Evolutionary conservation across 2,797 vertebrate genomes (phyloP).

Genomic region (Leuciscus waleckii): DNA sequence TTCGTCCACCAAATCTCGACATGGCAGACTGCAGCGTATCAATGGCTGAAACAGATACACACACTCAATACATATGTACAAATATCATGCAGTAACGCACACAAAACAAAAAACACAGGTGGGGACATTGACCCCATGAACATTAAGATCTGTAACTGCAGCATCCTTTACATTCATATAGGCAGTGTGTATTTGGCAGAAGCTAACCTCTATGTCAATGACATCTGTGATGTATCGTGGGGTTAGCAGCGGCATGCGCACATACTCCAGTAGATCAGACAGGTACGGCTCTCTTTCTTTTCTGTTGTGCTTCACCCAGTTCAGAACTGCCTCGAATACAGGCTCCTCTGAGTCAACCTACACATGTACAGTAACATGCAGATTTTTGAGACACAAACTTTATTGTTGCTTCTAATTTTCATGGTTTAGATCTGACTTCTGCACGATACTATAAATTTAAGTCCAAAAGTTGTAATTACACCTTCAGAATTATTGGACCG

Average conservation of each 20-base stretch:
- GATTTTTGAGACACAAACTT: conserved; percentile 30
- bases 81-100: neutral
- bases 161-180: neutral
- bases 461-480: conserved; percentile 65
- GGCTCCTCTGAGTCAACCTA: conserved; percentile 98
- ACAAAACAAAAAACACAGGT: neutral
- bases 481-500: conserved; percentile 60
- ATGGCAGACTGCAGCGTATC: conserved; percentile 94
- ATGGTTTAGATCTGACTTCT: conserved; percentile 13
- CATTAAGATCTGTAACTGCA: neutral
- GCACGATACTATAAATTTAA: conserved; percentile 65
- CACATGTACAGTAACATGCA: conserved; percentile 26
- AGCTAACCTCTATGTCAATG: conserved; percentile 93
- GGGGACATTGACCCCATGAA: neutral
- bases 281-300: conserved; percentile 90
- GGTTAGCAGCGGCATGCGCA: conserved; percentile 95
- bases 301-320: conserved; percentile 96
- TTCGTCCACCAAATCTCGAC: conserved; percentile 97
- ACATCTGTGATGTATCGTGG: conserved; percentile 98
- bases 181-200: neutral
- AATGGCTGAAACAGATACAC: conserved; percentile 81
- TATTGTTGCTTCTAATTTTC: conserved; percentile 27
- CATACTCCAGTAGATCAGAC: conserved; percentile 92
- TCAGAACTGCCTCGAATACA: conserved; percentile 95
- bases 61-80: neutral